phyloP scores from a whole-genome alignment of 92 coral and sea anemone genomes.

The Siderastrea radians region DNA sequence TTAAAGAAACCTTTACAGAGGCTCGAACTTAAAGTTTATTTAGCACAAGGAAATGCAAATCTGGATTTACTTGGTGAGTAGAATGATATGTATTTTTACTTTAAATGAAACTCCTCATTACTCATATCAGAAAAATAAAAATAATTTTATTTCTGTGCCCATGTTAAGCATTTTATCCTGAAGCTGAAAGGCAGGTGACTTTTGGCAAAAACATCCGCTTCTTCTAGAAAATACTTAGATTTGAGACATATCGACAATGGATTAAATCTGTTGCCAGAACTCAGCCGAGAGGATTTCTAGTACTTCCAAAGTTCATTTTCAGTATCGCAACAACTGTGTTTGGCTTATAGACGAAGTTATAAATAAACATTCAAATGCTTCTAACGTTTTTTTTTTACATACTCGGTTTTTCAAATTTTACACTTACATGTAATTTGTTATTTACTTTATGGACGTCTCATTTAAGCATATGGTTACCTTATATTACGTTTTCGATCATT shows the following conservation, averaged over 20 bases:
- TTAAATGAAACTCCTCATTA: background rate
- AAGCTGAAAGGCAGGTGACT: background rate
- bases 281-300: background rate
- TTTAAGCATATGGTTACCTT: background rate
- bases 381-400: background rate
- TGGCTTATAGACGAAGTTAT: conserved; percentile 3
- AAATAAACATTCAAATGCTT: conserved; percentile 11
- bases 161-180: background rate
- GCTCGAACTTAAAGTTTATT: background rate
- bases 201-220: background rate
- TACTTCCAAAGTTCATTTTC: background rate
- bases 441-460: background rate
- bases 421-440: background rate
- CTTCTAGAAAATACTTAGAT: background rate
- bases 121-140: background rate
- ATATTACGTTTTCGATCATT: background rate
- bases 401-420: background rate
- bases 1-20: background rate
- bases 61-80: conserved; percentile 44
- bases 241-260: background rate
- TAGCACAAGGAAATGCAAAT: conserved; percentile 31
- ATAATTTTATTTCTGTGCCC: background rate
- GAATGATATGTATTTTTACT: background rate
- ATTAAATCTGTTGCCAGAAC: background rate
- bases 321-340: background rate